Base-by-base conservation (phyloP, 2,113 vertebrate genomes). In the Aldabrachelys gigantea region DNA sequence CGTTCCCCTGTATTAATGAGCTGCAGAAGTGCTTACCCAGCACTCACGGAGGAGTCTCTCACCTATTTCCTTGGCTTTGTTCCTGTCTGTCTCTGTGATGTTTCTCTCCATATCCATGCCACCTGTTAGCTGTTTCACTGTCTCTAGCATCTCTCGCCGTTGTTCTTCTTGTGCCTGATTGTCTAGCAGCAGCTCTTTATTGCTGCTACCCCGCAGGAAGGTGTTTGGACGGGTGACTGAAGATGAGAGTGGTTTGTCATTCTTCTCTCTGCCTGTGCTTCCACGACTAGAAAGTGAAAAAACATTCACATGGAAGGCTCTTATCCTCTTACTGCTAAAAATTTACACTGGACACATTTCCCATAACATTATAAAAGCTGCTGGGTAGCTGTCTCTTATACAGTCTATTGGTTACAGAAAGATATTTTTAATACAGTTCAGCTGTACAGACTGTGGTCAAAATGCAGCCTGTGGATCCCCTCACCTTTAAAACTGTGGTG, bases 151-250 rank as follows among this genome's bases (percentile, higher is more conserved):
- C 91, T 99, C 99, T 88, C 98, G 96, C 54, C 97, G 96, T 6
- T 97, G 98, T 65, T 99, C 99, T 92, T 99, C 99, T 1, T 98
- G 98, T 2, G 95, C 97, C 91, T 97, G 98, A 93, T 97, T 98
- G 95, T 99, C 99, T 54, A 98, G 94, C 85, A 99, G 98, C 96
- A 99, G 98, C 96, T 99, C 99, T 92, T 99, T 99, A 6, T 98
- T 98, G 94, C 99, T 99, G 96, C 98, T 92, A 25, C 98, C 98
- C 86, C 99, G 97, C 31, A 97, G 82, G 96, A 99, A 98, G 11
- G 98, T 97, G 57, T 98, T 98, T 17, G 98, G 98, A 3, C 98
- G 98, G 7, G 98, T 52, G 16, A 97, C 69, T 4, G 98, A 94
- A 27, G 98, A 97, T 0, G 97, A 97, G n/a, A 98, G 96, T 2